Conservation (phyloP, 2,113 vertebrate species). For the Chionodraco myersi region DNA sequence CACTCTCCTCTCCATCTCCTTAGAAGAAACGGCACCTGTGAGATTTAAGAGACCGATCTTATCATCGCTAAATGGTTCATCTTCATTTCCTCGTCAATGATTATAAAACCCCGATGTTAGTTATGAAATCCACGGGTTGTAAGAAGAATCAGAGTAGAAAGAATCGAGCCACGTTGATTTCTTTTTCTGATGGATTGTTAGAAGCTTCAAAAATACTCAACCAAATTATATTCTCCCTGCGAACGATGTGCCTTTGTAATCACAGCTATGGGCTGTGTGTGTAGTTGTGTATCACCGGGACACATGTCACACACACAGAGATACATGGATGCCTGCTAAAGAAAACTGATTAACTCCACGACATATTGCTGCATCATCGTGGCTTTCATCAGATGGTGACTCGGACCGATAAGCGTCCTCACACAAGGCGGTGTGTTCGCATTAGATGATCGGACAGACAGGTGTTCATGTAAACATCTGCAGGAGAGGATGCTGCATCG, state of each 20-base stretch:
- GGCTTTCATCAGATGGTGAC: slow-evolving; percentile 28
- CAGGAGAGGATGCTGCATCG: too few species aligned
- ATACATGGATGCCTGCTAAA: slow-evolving; percentile 57
- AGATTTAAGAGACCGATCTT: not conserved
- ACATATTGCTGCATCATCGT: slow-evolving; percentile 33
- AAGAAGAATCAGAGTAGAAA: not conserved
- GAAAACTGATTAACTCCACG: slow-evolving; percentile 64
- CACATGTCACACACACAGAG: slow-evolving; percentile 62
- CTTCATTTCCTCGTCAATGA: not conserved
- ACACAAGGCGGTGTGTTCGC: not conserved
- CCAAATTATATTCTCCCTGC: slow-evolving; percentile 32
- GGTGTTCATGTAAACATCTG: not conserved
- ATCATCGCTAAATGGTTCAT: not conserved
- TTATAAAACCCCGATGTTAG: not conserved
- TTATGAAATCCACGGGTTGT: not conserved
- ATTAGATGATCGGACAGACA: slow-evolving; percentile 28
- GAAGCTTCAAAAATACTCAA: not conserved
- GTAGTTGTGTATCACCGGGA: slow-evolving; percentile 51
- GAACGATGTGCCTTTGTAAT: slow-evolving; percentile 49
- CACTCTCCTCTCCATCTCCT: not conserved
- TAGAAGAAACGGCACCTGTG: slow-evolving; percentile 1
- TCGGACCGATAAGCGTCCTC: slow-evolving; percentile 28
- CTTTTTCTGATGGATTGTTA: not conserved
- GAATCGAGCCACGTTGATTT: not conserved
- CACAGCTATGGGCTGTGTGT: slow-evolving; percentile 51